Evolutionary conservation across 2,797 vertebrate genomes (phyloP).

Genomic region (Sphenopsis melanotis): DNA sequence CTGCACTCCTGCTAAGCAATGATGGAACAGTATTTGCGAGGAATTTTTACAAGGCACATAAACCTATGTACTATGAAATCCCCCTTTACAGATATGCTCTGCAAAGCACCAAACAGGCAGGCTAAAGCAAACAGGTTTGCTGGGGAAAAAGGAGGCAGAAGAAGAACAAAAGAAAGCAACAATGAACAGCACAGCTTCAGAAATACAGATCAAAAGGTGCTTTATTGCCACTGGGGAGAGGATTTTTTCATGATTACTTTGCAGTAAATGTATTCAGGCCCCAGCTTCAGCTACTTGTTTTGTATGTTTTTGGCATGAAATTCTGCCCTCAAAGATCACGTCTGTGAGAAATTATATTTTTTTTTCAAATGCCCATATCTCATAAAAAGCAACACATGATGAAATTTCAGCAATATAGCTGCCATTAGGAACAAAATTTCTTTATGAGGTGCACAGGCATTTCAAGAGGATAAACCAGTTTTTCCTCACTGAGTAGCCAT

Average conservation of each 20-base stretch:
- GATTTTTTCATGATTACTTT: not conserved
- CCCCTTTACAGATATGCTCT: not conserved
- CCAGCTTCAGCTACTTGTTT: not conserved
- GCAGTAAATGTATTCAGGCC: not conserved
- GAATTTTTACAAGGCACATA: conserved; percentile 25
- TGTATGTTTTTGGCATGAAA: not conserved
- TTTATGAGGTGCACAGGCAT: not conserved
- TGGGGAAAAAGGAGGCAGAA: not conserved
- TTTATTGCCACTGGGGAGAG: not conserved
- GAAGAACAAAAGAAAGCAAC: conserved; percentile 26
- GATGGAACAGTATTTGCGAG: not conserved
- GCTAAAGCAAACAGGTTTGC: not conserved
- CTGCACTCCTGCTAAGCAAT: not conserved
- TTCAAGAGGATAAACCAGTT: not conserved
- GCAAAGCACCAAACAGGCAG: not conserved
- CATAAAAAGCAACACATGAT: not conserved
- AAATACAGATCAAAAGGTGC: conserved; percentile 7
- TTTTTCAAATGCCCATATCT: not conserved
- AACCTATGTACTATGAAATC: not conserved
- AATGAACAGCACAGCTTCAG: not conserved
- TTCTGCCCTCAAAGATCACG: not conserved
- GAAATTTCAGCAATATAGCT: not conserved
- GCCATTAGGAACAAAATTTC: not conserved
- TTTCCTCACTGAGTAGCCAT: not conserved
- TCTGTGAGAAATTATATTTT: not conserved